Conservation (phyloP, 2,797 vertebrate species). For the Chrysocyon brachyurus region DNA sequence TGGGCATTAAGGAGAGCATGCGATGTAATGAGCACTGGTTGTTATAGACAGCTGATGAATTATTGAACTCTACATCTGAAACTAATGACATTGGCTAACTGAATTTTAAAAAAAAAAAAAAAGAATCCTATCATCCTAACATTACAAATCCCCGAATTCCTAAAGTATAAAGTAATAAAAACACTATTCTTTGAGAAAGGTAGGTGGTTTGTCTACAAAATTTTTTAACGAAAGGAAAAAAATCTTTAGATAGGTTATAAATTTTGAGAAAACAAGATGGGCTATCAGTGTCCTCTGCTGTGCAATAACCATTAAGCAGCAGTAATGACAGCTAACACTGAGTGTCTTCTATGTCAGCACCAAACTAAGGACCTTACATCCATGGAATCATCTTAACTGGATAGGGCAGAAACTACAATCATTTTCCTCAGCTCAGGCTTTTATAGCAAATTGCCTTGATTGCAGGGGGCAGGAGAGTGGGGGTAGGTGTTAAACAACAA, state of each 20-base stretch:
- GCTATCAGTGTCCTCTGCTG: not conserved
- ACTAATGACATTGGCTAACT: not conserved
- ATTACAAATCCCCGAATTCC: not conserved
- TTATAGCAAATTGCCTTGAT: not conserved
- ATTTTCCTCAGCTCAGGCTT: not conserved
- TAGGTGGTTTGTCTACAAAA: constrained; percentile 3
- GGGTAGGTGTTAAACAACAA: not conserved
- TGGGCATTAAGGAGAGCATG: not conserved
- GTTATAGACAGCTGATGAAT: not conserved
- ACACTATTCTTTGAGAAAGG: not conserved
- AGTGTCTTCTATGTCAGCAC: not conserved
- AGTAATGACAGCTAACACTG: not conserved
- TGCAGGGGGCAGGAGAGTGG: not conserved
- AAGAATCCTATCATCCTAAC: not conserved
- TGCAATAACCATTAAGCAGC: not conserved
- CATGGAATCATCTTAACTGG: not conserved
- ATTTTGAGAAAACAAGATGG: not conserved
- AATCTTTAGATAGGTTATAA: not conserved
- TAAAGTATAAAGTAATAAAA: constrained; percentile 8
- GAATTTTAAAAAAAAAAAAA: not conserved
- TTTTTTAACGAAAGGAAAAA: not conserved
- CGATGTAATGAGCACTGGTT: not conserved
- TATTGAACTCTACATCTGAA: not conserved
- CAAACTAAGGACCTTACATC: not conserved
- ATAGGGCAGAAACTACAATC: not conserved